phyloP scores from a whole-genome alignment of 2,113 vertebrate genomes.

The Pterocles gutturalis region DNA sequence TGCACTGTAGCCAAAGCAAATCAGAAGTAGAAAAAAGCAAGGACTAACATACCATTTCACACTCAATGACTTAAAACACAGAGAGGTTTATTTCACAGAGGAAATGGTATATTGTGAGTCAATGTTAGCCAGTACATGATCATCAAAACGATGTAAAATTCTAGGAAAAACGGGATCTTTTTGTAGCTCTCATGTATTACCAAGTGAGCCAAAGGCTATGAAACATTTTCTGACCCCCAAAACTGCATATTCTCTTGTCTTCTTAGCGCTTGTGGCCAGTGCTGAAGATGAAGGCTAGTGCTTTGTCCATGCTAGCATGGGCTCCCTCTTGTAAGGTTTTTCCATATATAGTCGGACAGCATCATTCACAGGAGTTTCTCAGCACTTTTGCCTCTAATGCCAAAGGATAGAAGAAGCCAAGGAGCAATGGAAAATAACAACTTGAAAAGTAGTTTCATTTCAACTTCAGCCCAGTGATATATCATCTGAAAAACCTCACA shows the following conservation, averaged over 20 bases:
- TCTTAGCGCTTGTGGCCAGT: background rate
- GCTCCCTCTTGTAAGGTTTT: constrained; percentile 31
- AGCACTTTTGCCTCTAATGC: constrained; percentile 24
- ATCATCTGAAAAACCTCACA: constrained; percentile 4
- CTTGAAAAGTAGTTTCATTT: background rate
- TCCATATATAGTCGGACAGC: background rate
- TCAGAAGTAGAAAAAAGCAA: constrained; percentile 17
- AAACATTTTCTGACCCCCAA: background rate
- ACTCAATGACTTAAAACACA: background rate
- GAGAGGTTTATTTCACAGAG: constrained; percentile 9
- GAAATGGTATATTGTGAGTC: background rate
- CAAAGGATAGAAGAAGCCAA: background rate
- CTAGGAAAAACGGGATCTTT: background rate
- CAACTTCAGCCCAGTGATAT: background rate
- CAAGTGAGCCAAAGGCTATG: background rate
- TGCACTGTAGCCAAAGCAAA: constrained; percentile 35
- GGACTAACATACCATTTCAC: background rate
- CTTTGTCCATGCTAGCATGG: background rate
- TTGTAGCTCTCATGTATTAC: background rate
- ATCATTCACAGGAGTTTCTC: background rate
- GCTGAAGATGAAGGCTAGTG: background rate
- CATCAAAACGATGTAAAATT: background rate
- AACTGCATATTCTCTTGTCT: background rate
- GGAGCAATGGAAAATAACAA: constrained; percentile 14
- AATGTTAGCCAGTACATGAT: background rate